Conservation (phyloP, 2,888 invertebrate species). For the Pyrocoelia pectoralis region DNA sequence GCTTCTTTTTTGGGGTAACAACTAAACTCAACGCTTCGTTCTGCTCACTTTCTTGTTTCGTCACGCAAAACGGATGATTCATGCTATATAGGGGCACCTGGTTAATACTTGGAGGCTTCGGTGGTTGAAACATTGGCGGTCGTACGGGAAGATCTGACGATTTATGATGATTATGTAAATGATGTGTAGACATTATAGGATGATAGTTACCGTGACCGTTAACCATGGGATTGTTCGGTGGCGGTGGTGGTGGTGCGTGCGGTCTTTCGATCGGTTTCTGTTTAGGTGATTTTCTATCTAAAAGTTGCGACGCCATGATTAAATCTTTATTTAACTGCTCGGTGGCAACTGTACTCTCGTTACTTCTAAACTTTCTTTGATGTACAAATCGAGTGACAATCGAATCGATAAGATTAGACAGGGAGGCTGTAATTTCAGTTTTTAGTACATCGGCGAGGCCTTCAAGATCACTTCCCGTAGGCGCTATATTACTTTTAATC, state of each 20-base stretch:
- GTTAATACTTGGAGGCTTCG: conserved; percentile 73
- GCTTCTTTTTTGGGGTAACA: conserved; percentile 94
- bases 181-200: conserved; percentile 63
- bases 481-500: conserved; percentile 74
- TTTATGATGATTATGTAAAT: conserved; percentile 54
- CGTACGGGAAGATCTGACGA: conserved; percentile 68
- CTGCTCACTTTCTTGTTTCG: conserved; percentile 79
- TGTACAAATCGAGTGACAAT: conserved; percentile 86
- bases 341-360: conserved; percentile 81
- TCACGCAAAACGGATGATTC: conserved; percentile 67
- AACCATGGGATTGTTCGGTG: conserved; percentile 62
- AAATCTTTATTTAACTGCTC: conserved; percentile 88
- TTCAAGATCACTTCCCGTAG: conserved; percentile 83
- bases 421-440: conserved; percentile 84
- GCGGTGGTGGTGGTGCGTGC: conserved; percentile 58
- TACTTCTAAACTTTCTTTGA: conserved; percentile 80
- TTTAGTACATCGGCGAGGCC: conserved; percentile 91
- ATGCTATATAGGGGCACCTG: conserved; percentile 70
- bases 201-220: conserved; percentile 61
- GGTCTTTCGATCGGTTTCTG: conserved; percentile 74
- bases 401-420: conserved; percentile 87
- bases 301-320: conserved; percentile 79
- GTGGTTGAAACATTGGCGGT: conserved; percentile 84
- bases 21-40: conserved; percentile 95
- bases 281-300: conserved; percentile 85